phyloP scores from a whole-genome alignment of 2,888 invertebrate species.

The Synergus umbraculus region DNA sequence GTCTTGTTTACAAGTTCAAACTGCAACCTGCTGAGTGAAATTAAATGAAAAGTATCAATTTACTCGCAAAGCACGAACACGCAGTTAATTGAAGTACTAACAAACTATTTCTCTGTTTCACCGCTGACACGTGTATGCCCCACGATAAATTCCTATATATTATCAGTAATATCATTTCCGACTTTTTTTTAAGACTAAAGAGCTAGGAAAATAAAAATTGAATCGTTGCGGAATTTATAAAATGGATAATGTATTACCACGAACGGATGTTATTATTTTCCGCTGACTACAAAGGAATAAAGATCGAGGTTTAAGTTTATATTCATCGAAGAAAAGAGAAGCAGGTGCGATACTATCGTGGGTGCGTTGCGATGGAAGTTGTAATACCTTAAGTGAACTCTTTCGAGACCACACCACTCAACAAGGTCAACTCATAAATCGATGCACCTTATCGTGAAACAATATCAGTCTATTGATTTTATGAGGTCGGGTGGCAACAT shows the following conservation, averaged over 20 bases:
- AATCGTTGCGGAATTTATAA: neutral
- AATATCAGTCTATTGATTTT: conserved; percentile 37
- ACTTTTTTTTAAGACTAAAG: neutral
- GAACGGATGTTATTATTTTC: conserved; percentile 16
- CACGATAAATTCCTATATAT: neutral
- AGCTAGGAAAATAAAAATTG: neutral
- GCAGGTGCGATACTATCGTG: conserved; percentile 22
- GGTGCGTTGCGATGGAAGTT: neutral
- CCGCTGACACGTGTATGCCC: neutral
- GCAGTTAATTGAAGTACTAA: neutral
- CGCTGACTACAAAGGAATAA: conserved; percentile 12
- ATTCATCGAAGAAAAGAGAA: conserved; percentile 23
- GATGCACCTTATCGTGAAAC: conserved; percentile 29
- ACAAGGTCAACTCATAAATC: conserved; percentile 34
- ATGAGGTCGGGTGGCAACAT: conserved; percentile 31
- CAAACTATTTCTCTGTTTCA: neutral
- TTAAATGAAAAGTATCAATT: neutral
- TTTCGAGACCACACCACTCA: conserved; percentile 31
- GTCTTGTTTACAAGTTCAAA: neutral
- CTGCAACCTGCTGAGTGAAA: neutral
- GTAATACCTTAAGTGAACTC: neutral
- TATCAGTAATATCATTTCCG: too few relatives aligned
- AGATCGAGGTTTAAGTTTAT: conserved; percentile 22
- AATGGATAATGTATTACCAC: conserved; percentile 1
- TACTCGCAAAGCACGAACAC: neutral